A percentile compares a stretch with the other conserved stretches of the same genome.
Conservation (phyloP, 2,113 vertebrate species). For the Brachypteracias leptosomus region DNA sequence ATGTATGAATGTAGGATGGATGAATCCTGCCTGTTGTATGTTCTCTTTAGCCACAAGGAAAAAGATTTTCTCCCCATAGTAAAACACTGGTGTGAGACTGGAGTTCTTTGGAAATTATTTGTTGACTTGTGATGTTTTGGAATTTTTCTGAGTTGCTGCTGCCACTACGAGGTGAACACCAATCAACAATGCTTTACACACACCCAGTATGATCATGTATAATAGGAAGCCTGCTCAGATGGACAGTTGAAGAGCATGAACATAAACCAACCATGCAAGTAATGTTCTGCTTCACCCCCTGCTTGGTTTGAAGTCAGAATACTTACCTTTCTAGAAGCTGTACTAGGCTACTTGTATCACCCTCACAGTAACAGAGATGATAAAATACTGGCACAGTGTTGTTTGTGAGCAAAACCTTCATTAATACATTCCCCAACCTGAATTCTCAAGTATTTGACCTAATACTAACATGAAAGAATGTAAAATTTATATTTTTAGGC, state of each 20-base stretch:
- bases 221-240: background rate
- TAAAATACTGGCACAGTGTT: background rate
- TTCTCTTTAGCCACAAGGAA: background rate
- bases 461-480: background rate
- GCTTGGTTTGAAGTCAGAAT: background rate
- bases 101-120: background rate
- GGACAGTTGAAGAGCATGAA: background rate
- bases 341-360: background rate
- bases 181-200: background rate
- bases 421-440: background rate
- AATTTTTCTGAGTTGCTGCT: background rate
- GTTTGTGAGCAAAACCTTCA: background rate
- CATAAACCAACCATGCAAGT: background rate
- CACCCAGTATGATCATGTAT: accelerated
- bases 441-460: background rate
- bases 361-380: background rate
- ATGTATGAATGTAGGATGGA: background rate
- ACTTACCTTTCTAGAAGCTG: background rate
- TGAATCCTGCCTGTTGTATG: background rate
- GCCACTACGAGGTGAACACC: background rate
- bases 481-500: background rate
- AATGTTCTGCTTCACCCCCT: background rate
- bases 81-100: background rate
- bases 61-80: background rate
- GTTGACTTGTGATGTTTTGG: background rate